phyloP scores from a whole-genome alignment of 1,140 invertebrate species.

The Heliconius nattereri region DNA sequence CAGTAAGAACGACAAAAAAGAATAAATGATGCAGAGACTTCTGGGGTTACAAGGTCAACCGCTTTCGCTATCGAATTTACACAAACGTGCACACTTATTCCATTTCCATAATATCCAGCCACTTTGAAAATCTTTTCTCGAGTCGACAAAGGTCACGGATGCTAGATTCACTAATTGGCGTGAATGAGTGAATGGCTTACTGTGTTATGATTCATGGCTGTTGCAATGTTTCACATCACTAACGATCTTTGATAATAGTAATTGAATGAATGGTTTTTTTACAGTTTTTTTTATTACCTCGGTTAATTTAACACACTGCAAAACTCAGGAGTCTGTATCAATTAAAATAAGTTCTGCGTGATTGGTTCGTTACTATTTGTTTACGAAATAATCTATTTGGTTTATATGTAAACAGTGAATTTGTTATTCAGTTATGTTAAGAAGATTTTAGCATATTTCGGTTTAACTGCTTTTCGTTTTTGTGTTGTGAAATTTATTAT shows the following conservation, averaged over 20 bases:
- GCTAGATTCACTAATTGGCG: slow-evolving; percentile 29
- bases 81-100: slow-evolving; percentile 19
- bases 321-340: slow-evolving; percentile 15
- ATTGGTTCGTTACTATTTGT: not conserved
- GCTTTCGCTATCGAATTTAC: slow-evolving; percentile 50
- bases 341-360: slow-evolving; percentile 18
- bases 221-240: slow-evolving; percentile 32
- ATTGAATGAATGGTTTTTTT: not conserved
- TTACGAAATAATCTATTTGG: not conserved
- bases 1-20: not conserved
- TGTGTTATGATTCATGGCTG: slow-evolving; percentile 23
- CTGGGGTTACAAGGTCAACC: slow-evolving; percentile 54
- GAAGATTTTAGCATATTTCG: no score
- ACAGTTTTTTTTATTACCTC: not conserved
- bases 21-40: not conserved
- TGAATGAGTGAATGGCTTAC: slow-evolving; percentile 18
- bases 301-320: slow-evolving; percentile 3
- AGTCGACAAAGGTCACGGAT: slow-evolving; percentile 30
- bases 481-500: no score
- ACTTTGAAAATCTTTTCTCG: slow-evolving; percentile 20
- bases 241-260: slow-evolving; percentile 19
- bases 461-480: no score
- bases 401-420: not conserved
- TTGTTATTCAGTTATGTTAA: no score
- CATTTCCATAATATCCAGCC: slow-evolving; percentile 17